These are phyloP conservation scores for Caenorhabditis afra DNA, from an alignment of 2,888 invertebrate species.

Conservation along the genomic window DNA sequence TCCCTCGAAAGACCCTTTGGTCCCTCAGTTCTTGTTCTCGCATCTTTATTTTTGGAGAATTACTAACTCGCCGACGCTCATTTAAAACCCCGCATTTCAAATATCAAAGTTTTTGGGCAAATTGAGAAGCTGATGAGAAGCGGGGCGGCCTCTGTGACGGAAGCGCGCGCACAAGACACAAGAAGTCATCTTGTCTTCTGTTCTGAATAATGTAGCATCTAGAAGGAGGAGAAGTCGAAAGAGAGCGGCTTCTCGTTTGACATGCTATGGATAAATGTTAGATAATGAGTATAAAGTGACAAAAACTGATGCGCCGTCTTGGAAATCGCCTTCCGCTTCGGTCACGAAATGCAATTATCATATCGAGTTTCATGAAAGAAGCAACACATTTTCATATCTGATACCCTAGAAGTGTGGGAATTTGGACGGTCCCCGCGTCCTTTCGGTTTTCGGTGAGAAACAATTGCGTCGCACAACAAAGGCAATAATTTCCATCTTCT, in stretches of 20 bases:
- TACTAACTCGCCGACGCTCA: too few species aligned
- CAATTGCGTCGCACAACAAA: constrained; percentile 23
- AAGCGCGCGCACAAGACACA: constrained; percentile 39
- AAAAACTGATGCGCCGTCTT: constrained; percentile 10
- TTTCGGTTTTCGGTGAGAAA: constrained; percentile 32
- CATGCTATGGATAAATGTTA: constrained; percentile 60
- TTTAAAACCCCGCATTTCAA: constrained; percentile 21
- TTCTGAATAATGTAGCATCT: constrained; percentile 61
- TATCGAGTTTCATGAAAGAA: constrained; percentile 68
- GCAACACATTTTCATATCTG: constrained; percentile 22
- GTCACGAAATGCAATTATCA: constrained; percentile 73
- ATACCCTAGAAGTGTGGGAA: constrained; percentile 31
- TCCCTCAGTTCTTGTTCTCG: not conserved
- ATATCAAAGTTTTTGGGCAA: constrained; percentile 50
- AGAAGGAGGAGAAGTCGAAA: constrained; percentile 17
- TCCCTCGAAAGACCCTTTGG: not conserved
- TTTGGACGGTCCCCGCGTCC: not conserved
- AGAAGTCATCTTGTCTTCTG: constrained; percentile 33
- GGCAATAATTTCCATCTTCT: constrained; percentile 44
- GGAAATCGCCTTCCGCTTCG: constrained; percentile 26
- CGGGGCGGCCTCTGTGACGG: constrained; percentile 27
- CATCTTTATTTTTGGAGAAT: not conserved
- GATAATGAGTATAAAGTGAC: constrained; percentile 62
- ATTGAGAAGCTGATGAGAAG: constrained; percentile 55
- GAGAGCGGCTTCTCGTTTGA: constrained; percentile 46